Evolutionary conservation across 2,113 vertebrate genomes (phyloP).

Genomic region (Paraplagusia blochii): DNA sequence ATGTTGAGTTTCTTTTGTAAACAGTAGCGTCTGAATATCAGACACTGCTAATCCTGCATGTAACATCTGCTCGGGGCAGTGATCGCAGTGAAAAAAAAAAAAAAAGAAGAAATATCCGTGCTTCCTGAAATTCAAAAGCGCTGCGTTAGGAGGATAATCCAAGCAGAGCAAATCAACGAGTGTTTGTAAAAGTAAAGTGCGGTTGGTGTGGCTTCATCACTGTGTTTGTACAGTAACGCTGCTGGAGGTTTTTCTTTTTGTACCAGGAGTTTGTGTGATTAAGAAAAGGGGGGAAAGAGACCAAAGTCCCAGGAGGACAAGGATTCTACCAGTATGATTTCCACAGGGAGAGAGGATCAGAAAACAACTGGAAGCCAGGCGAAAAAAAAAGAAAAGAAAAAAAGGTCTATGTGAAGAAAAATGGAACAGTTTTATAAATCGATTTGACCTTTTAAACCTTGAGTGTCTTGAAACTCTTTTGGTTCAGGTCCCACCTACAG

Average conservation of each 20-base stretch:
- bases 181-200: constrained; percentile 58
- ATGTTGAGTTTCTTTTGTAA: constrained; percentile 28
- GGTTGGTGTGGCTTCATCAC: constrained; percentile 33
- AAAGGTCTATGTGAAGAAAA: constrained; percentile 12
- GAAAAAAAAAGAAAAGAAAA: too few species aligned
- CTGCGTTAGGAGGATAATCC: constrained; percentile 59
- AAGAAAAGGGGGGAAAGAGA: neutral
- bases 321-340: constrained; percentile 24
- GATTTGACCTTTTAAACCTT: too few species aligned
- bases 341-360: constrained; percentile 20
- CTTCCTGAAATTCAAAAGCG: constrained; percentile 55
- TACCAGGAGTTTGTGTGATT: constrained; percentile 22
- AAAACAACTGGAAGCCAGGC: constrained; percentile 22
- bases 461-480: too few species aligned
- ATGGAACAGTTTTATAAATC: constrained; percentile 2
- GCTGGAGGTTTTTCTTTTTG: constrained; percentile 19
- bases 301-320: constrained; percentile 12
- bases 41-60: constrained; percentile 64
- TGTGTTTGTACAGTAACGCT: constrained; percentile 24
- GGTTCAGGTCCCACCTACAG: too few species aligned
- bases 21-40: constrained; percentile 58
- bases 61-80: constrained; percentile 63
- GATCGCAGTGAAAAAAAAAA: constrained; percentile 67
- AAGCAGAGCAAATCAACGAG: constrained; percentile 43
- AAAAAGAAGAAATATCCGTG: constrained; percentile 63